These are phyloP conservation scores for Sander lucioperca DNA, from an alignment of 2,113 vertebrate genomes.

Conservation along the genomic window DNA sequence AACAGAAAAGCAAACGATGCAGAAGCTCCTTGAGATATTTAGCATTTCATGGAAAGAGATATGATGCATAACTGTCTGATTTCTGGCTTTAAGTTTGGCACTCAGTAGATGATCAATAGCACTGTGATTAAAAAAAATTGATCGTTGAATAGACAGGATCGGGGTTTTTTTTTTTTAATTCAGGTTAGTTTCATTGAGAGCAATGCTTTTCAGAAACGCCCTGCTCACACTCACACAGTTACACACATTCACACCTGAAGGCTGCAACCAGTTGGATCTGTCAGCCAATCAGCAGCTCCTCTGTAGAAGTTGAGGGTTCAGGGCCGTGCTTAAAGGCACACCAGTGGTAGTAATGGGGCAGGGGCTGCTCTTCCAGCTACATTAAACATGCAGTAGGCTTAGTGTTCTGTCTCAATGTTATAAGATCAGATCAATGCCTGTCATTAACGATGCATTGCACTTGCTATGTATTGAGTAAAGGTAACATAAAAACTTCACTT, in stretches of 20 bases:
- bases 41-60: slow-evolving; percentile 37
- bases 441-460: slow-evolving; percentile 22
- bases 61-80: slow-evolving; percentile 29
- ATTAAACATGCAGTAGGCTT: slow-evolving; percentile 32
- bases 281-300: slow-evolving; percentile 19
- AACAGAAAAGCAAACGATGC: slow-evolving; percentile 43
- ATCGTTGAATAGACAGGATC: slow-evolving; percentile 41
- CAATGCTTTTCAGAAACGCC: background rate
- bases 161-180: background rate
- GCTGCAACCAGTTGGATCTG: slow-evolving; percentile 30
- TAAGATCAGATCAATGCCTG: slow-evolving; percentile 3
- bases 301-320: slow-evolving; percentile 21
- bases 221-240: slow-evolving; percentile 20
- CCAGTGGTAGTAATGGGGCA: slow-evolving; percentile 1
- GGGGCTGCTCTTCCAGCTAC: background rate
- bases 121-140: slow-evolving; percentile 69
- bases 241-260: slow-evolving; percentile 14
- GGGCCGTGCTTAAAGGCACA: slow-evolving; percentile 38
- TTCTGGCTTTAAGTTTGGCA: slow-evolving; percentile 42
- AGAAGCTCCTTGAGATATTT: slow-evolving; percentile 42
- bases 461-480: slow-evolving; percentile 37
- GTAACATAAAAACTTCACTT: slow-evolving; percentile 29
- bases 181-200: slow-evolving; percentile 7
- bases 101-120: slow-evolving; percentile 62
- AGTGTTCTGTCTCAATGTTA: slow-evolving; percentile 29